Base-by-base conservation (phyloP, 2,797 vertebrate species). In the Eptatretus atami region DNA sequence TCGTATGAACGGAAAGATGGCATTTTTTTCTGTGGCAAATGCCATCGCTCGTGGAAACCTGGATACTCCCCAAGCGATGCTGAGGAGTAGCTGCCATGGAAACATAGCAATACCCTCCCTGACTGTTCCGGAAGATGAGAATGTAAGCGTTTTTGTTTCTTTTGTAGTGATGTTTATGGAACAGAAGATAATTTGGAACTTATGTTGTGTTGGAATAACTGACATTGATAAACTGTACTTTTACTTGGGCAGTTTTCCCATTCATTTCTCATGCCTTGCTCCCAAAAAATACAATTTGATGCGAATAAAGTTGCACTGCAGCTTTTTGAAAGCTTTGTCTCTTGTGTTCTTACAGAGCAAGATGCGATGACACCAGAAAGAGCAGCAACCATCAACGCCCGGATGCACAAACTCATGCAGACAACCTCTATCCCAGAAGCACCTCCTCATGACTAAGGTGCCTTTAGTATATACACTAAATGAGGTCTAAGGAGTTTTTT, bases 11-110 rank as follows among this genome's bases (percentile, higher is more conserved):
- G 73, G 90, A 64, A 85, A n/a, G n/a, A 94, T 1, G 86, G 87
- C 63, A 82, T n/a, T 93, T 71, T 86, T 92, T 77, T 86, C 81
- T 0, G 82, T 93, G 70, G 86, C 84, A 64, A 81, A 69, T 9
- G 87, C n/a, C 87, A 1, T 82, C 83, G n/a, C 69, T 90, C 66
- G 79, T 94, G 14, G 87, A 94, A 90, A 79, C 73, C 82, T 81
- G 69, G 84, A 76, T 31, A 60, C 55, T 14, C 55, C 55, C 3
- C 19, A 19, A 14, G 14, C 14, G 55, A 60, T 19, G 19, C 14
- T 19, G 55, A 14, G 14, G 55, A 31, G 31, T n/a, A n/a, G 6
- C 55, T 14, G 55, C 55, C 14, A 60, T 60, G 55, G 55, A 60
- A 19, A 60, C 55, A 19, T 3, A 60, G 55, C 55, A 14, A 19